A percentile compares a stretch with the other conserved stretches of the same genome.
These are phyloP conservation scores for Steromphala cineraria DNA, from an alignment of 2,888 invertebrate genomes.

Conservation along the genomic window DNA sequence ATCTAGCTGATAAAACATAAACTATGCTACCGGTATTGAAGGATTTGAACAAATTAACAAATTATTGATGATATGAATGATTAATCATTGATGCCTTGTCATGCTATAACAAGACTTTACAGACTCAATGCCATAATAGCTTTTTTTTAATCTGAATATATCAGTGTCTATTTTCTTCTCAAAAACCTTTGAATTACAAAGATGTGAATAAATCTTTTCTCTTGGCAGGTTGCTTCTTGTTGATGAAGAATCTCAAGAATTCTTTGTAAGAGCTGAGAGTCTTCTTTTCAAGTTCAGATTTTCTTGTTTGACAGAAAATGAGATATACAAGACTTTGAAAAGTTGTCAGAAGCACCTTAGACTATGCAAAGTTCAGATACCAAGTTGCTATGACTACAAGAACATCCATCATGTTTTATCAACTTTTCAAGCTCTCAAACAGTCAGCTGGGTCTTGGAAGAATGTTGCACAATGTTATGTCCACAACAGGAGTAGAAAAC, in stretches of 20 bases:
- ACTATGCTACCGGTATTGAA: no score
- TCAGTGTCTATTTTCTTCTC: neutral
- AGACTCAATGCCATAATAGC: no score
- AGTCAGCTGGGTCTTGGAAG: slow-evolving; percentile 38
- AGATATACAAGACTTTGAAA: slow-evolving; percentile 48
- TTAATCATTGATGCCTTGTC: no score
- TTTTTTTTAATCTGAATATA: no score
- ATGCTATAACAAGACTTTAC: no score
- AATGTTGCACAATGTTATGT: slow-evolving; percentile 45
- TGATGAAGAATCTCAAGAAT: slow-evolving; percentile 46
- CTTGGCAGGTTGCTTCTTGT: slow-evolving; percentile 52
- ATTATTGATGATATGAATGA: no score
- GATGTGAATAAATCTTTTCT: no score
- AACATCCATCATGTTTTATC: neutral
- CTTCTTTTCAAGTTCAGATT: slow-evolving; percentile 59
- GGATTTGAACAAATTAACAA: no score
- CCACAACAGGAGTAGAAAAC: slow-evolving; percentile 39
- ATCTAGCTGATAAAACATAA: no score
- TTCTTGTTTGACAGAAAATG: slow-evolving; percentile 58
- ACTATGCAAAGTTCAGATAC: neutral
- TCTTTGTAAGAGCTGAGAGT: slow-evolving; percentile 58
- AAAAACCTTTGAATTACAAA: neutral
- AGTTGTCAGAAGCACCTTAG: neutral
- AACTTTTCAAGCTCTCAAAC: slow-evolving; percentile 14
- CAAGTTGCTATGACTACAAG: neutral